phyloP scores from a whole-genome alignment of 2,797 vertebrate genomes.

The Nasua narica region DNA sequence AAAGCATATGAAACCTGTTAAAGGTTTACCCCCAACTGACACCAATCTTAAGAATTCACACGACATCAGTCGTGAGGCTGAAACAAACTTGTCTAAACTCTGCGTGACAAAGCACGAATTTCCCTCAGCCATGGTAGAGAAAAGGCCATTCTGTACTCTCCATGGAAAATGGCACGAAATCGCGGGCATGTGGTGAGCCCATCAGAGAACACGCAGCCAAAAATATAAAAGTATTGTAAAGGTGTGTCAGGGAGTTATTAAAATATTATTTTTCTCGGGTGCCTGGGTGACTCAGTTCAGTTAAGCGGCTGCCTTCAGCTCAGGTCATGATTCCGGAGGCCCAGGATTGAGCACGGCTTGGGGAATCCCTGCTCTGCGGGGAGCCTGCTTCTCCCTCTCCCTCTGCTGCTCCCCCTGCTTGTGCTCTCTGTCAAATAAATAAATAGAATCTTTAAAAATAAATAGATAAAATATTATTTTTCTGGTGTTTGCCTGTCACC shows the following conservation, averaged over 20 bases:
- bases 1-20: not conserved
- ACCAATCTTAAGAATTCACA: not conserved
- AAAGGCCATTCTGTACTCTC: not conserved
- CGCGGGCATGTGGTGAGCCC: not conserved
- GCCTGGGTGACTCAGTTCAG: not conserved
- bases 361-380: too few relatives aligned
- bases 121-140: not conserved
- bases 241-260: not conserved
- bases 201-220: not conserved
- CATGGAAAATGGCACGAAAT: not conserved
- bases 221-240: not conserved
- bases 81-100: slow-evolving; percentile 14
- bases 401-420: too few relatives aligned
- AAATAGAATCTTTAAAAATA: too few relatives aligned
- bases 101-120: not conserved
- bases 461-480: not conserved
- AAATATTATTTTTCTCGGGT: not conserved
- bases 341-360: too few relatives aligned
- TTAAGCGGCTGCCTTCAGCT: not conserved
- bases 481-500: not conserved
- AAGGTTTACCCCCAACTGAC: not conserved
- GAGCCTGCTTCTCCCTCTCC: too few relatives aligned
- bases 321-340: too few relatives aligned
- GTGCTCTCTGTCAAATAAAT: too few relatives aligned
- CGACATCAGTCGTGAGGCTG: not conserved